Evolutionary conservation across 2,797 vertebrate species (phyloP), one percentile per base, ranked within the genome.

Genomic region (Lagodon rhomboides): DNA sequence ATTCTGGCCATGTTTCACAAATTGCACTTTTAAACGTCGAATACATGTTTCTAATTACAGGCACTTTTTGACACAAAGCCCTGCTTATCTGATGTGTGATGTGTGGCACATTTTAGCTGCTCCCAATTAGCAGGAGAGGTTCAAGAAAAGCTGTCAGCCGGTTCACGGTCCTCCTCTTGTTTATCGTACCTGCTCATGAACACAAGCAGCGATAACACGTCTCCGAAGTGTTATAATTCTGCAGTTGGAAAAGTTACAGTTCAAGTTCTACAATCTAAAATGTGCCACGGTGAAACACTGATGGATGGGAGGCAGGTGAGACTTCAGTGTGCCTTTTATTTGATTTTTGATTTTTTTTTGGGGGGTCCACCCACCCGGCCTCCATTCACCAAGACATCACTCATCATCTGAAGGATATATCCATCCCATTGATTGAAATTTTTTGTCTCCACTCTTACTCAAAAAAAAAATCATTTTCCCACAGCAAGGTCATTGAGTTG

Each of bases 241-340:
- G 43, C 69, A 49, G 20, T 13, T 64, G 20, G 9, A 38, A 69
- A 72, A 38, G 58, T 67, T 49, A 9, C 22, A 65, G 22, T 68
- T 68, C 8, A 27, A 58, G 53, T 77, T 71, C 47, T 22, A 55
- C 30, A 46, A 60, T 69, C 30, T 46, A 50, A 76, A 43, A 63
- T 50, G 63, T 61, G 60, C 66, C 79, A 62, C 77, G 59, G 68
- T 80, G 69, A 54, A 63, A 61, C 65, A 8, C 44, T 60, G 65
- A 82, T 84, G 78, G 83, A 86, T 87, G 78, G 71, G 53, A 54
- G 66, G 43, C 51, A 63, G 61, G 80, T 80, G 67, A 74, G 81
- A 60, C 70, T 79, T 74, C 73, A 49, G 81, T 71, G 70, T 41
- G 84, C 41, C 38, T 58, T 80, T 59, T 62, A n/a, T n/a, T n/a